phyloP scores from a whole-genome alignment of 2,797 vertebrate species.

The Anisognathus igniventris region DNA sequence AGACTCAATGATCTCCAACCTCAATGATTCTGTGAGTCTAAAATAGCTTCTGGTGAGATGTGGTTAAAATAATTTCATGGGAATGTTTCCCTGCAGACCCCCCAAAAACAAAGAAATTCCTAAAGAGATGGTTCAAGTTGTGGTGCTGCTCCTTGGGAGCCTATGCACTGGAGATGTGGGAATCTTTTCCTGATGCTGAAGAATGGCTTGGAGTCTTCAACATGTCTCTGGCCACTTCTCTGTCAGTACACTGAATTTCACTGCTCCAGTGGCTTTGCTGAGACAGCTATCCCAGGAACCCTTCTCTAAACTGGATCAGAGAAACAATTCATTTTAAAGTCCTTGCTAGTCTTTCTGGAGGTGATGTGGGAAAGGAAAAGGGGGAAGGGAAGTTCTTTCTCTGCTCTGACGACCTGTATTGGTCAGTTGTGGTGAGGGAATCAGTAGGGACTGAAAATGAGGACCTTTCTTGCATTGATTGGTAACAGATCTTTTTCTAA shows the following conservation, averaged over 20 bases:
- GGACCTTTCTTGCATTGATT: background rate
- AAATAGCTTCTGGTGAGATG: background rate
- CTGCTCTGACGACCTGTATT: background rate
- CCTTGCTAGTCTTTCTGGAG: background rate
- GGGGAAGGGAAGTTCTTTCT: rapidly evolving
- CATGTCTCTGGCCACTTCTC: background rate
- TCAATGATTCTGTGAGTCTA: background rate
- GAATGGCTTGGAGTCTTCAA: background rate
- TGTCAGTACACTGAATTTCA: background rate
- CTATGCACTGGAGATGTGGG: background rate
- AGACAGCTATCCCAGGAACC: background rate
- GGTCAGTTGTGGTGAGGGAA: background rate
- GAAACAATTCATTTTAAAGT: background rate
- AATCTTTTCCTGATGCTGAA: background rate
- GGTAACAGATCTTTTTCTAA: background rate
- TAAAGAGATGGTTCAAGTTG: background rate
- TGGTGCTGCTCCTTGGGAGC: background rate
- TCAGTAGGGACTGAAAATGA: background rate
- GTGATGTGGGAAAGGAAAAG: background rate
- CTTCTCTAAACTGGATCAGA: background rate
- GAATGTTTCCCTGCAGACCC: background rate
- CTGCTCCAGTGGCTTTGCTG: background rate
- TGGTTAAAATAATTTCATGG: background rate
- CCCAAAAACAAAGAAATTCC: background rate
- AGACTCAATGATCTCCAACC: background rate